Conservation (phyloP, 2,888 invertebrate species). For the Drosophila nr. perissopoda region DNA sequence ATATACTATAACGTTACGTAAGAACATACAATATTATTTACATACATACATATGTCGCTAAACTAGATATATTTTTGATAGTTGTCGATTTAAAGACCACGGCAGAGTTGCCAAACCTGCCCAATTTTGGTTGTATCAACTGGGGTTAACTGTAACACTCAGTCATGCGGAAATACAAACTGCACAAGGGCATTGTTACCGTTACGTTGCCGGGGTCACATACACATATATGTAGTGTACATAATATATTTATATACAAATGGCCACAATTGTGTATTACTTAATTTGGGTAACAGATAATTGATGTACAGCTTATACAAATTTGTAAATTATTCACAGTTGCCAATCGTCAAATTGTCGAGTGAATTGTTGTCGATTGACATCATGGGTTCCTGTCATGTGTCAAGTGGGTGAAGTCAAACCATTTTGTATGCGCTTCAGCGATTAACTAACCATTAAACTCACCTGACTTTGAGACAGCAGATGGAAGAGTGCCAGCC, state of each 20-base stretch:
- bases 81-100: slow-evolving; percentile 28
- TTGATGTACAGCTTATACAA: slow-evolving; percentile 60
- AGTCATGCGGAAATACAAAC: slow-evolving; percentile 81
- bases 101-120: slow-evolving; percentile 23
- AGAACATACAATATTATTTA: background rate
- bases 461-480: slow-evolving; percentile 79
- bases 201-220: slow-evolving; percentile 57
- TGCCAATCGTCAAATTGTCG: slow-evolving; percentile 54
- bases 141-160: slow-evolving; percentile 67
- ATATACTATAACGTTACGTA: background rate
- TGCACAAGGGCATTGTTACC: slow-evolving; percentile 63
- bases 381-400: slow-evolving; percentile 57
- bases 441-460: slow-evolving; percentile 16
- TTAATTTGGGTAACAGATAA: slow-evolving; percentile 66
- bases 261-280: slow-evolving; percentile 48
- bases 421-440: slow-evolving; percentile 4
- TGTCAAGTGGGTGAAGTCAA: slow-evolving; percentile 64
- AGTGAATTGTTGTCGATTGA: slow-evolving; percentile 65
- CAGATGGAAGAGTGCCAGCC: slow-evolving; percentile 77
- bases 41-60: background rate
- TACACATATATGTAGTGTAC: slow-evolving; percentile 9
- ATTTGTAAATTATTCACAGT: slow-evolving; percentile 72
- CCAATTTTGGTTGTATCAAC: slow-evolving; percentile 35
- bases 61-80: background rate
- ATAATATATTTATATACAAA: slow-evolving; percentile 15